Evolutionary conservation across 2,113 vertebrate genomes (phyloP).

Genomic region (Apodemus speciosus): DNA sequence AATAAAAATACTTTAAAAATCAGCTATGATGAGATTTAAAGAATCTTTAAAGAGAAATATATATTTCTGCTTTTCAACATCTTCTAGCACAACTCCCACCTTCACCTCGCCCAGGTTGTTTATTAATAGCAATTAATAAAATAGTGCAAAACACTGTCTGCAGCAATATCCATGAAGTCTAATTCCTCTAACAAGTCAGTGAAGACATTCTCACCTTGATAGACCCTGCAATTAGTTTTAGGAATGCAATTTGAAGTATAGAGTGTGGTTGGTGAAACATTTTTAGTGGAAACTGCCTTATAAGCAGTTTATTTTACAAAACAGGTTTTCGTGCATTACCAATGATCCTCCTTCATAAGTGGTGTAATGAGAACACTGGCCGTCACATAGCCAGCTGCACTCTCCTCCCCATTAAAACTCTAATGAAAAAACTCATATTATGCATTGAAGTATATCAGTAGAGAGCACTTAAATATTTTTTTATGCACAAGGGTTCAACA

Average conservation of each 20-base stretch:
- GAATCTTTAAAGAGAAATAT: conserved; percentile 79
- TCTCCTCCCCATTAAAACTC: conserved; percentile 75
- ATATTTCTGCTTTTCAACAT: conserved; percentile 64
- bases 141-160: conserved; percentile 83
- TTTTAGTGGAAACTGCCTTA: conserved; percentile 79
- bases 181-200: conserved; percentile 62
- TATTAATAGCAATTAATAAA: conserved; percentile 74
- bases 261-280: conserved; percentile 75
- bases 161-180: conserved; percentile 66
- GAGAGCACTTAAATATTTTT: conserved; percentile 70
- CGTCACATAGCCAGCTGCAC: conserved; percentile 75
- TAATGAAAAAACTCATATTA: conserved; percentile 72
- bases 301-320: conserved; percentile 78
- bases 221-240: conserved; percentile 61
- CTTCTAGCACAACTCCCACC: conserved; percentile 38
- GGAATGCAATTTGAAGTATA: conserved; percentile 80
- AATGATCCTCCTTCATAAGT: conserved; percentile 71
- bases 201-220: conserved; percentile 57
- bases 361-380: conserved; percentile 72
- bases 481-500: conserved; percentile 78
- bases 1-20: conserved; percentile 83
- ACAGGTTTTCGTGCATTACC: conserved; percentile 82
- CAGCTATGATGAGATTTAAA: conserved; percentile 79
- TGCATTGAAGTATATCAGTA: conserved; percentile 71
- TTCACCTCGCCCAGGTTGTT: conserved; percentile 50